Evolutionary conservation across 1,140 invertebrate species (phyloP).

Genomic region (Drosophila pruinosa): DNA sequence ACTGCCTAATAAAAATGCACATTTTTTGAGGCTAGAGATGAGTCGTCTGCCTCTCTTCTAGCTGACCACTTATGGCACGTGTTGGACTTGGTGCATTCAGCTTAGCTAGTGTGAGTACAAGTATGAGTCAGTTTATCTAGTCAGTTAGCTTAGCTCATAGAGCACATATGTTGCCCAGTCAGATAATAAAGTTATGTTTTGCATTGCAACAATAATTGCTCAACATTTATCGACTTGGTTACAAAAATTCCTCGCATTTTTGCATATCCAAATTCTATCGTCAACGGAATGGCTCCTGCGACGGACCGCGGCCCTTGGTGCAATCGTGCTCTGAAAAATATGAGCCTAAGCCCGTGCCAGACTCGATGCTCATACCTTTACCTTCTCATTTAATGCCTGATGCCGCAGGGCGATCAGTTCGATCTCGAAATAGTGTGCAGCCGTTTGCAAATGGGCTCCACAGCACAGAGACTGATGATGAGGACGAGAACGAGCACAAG

Average conservation of each 20-base stretch:
- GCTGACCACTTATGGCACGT: slow-evolving; percentile 15
- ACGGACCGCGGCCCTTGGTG: slow-evolving; percentile 1
- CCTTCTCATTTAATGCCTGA: slow-evolving; percentile 54
- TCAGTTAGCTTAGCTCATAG: not conserved
- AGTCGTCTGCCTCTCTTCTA: not conserved
- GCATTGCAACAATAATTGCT: not conserved
- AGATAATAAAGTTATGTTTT: not conserved
- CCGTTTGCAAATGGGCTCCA: slow-evolving; percentile 68
- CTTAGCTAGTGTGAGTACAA: not conserved
- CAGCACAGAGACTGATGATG: slow-evolving; percentile 21
- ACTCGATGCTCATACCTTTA: slow-evolving; percentile 55
- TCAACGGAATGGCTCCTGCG: slow-evolving; percentile 30
- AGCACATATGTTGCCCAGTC: not conserved
- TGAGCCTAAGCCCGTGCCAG: slow-evolving; percentile 75
- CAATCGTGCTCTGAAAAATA: slow-evolving; percentile 68
- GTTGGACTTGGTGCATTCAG: not conserved
- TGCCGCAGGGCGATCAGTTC: slow-evolving; percentile 76
- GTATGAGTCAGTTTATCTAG: not conserved
- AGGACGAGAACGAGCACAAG: slow-evolving; percentile 15
- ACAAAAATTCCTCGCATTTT: slow-evolving; percentile 20
- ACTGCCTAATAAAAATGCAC: slow-evolving; percentile 18
- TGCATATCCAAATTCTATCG: slow-evolving; percentile 46
- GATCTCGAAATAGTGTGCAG: slow-evolving; percentile 73
- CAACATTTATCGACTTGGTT: not conserved
- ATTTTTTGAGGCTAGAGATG: slow-evolving; percentile 3